Conservation (phyloP, 1,140 invertebrate genomes). For the Olivierus martensii region DNA sequence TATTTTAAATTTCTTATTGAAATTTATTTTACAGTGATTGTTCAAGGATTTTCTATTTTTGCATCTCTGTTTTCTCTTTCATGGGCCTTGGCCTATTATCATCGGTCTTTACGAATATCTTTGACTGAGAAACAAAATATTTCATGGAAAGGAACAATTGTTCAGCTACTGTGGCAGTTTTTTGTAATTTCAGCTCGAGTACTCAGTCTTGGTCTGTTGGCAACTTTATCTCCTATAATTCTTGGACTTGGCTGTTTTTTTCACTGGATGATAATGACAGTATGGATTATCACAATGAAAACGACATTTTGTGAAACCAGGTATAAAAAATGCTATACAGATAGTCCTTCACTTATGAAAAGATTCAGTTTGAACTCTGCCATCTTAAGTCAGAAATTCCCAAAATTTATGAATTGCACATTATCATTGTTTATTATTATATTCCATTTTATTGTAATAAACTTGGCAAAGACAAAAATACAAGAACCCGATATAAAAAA, state of each 20-base stretch:
- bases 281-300: constrained; percentile 38
- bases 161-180: constrained; percentile 66
- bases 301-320: constrained; percentile 21
- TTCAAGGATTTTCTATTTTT: constrained; percentile 38
- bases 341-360: no score
- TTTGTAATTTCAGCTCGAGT: constrained; percentile 51
- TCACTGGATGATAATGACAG: constrained; percentile 60
- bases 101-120: constrained; percentile 57
- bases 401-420: no score
- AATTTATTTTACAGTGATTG: no score
- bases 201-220: constrained; percentile 32
- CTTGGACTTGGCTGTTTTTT: constrained; percentile 42
- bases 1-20: no score
- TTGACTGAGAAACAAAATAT: constrained; percentile 57
- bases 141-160: constrained; percentile 41
- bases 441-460: no score
- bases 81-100: constrained; percentile 69
- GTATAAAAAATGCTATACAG: no score
- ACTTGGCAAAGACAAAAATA: no score
- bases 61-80: constrained; percentile 66
- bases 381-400: no score
- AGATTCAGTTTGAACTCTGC: no score
- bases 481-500: no score
- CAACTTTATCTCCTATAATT: constrained; percentile 19
- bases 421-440: no score